Percentiles rank a stretch among this genome's conserved stretches.
phyloP scores from a whole-genome alignment of 2,888 invertebrate genomes.

The Cantharis rufa region DNA sequence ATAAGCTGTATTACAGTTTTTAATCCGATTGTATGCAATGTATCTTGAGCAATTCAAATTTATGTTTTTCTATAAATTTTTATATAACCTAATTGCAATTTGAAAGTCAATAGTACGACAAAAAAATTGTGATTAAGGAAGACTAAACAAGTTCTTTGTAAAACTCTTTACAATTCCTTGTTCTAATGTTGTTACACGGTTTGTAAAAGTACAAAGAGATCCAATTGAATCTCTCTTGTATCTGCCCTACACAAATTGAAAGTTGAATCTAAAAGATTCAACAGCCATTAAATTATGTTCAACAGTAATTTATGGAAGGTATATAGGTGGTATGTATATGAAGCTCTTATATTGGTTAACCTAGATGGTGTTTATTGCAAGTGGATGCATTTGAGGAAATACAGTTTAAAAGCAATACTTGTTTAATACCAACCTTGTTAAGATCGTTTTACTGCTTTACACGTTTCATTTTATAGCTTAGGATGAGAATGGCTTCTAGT shows the following conservation, averaged over 20 bases:
- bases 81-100: too few relatives aligned
- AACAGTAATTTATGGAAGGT: background rate
- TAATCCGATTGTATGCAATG: too few relatives aligned
- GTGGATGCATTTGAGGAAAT: slow-evolving; percentile 9
- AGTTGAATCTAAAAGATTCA: background rate
- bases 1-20: too few relatives aligned
- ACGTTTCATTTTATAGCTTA: slow-evolving; percentile 19
- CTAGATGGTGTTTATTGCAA: slow-evolving; percentile 6
- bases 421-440: slow-evolving; percentile 21
- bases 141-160: background rate
- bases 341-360: background rate
- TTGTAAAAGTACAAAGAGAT: too few relatives aligned
- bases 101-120: too few relatives aligned
- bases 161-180: background rate
- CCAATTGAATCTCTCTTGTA: too few relatives aligned
- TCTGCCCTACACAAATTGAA: background rate
- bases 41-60: too few relatives aligned
- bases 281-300: background rate
- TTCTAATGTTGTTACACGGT: background rate
- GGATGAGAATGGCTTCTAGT: slow-evolving; percentile 16
- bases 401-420: slow-evolving; percentile 14
- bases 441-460: slow-evolving; percentile 20
- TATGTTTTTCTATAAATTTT: too few relatives aligned
- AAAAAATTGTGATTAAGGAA: too few relatives aligned
- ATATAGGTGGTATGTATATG: too few relatives aligned